These are phyloP conservation scores for Hucho hucho DNA, from an alignment of 2,113 vertebrate species.

Conservation along the genomic window DNA sequence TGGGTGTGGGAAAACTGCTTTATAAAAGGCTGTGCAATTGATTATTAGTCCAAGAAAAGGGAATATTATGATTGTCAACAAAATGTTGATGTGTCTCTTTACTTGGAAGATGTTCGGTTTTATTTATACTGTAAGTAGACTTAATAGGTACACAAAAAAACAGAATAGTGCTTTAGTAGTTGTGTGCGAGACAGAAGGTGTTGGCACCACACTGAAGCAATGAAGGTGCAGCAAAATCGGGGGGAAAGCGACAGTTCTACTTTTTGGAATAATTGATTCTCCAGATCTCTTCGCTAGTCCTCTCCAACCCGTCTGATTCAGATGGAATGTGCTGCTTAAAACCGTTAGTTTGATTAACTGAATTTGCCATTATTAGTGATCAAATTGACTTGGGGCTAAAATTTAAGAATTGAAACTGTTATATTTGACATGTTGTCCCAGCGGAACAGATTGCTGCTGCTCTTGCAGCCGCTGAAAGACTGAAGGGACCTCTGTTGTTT, in stretches of 20 bases:
- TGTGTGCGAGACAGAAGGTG: conserved; percentile 23
- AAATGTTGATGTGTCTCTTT: conserved; percentile 16
- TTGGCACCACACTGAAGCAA: conserved; percentile 28
- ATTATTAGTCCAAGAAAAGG: conserved; percentile 41
- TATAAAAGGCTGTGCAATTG: conserved; percentile 55
- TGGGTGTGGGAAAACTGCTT: conserved; percentile 42
- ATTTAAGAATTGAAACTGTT: background rate
- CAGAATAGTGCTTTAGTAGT: conserved; percentile 26
- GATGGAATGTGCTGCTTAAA: conserved; percentile 36
- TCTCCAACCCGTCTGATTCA: conserved; percentile 38
- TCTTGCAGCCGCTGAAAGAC: conserved; percentile 23
- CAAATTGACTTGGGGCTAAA: background rate
- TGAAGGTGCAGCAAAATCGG: conserved; percentile 61
- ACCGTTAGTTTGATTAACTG: background rate
- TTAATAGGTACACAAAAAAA: conserved; percentile 33
- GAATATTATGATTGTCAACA: conserved; percentile 38
- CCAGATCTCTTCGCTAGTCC: conserved; percentile 22
- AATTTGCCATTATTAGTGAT: background rate
- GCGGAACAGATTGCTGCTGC: conserved; percentile 40
- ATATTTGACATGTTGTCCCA: conserved; percentile 26
- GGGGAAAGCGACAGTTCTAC: conserved; percentile 51
- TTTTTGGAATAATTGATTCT: conserved; percentile 25
- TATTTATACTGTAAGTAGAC: conserved; percentile 42
- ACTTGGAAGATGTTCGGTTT: conserved; percentile 28
- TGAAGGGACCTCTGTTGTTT: conserved; percentile 34